These are phyloP conservation scores for Varecia variegata DNA, from an alignment of 2,797 vertebrate genomes.

Conservation along the genomic window DNA sequence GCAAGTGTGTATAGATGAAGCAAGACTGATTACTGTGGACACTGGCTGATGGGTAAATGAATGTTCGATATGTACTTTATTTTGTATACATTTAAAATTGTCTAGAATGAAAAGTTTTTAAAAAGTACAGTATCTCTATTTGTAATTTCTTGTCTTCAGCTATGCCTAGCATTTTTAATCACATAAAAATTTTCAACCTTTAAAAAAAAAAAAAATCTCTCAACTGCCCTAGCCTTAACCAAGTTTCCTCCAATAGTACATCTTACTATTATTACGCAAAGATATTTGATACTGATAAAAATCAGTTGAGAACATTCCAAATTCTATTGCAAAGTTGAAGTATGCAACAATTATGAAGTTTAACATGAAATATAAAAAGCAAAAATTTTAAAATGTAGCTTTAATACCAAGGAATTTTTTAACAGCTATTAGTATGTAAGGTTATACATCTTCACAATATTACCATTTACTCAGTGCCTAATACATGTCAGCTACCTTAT, in stretches of 20 bases:
- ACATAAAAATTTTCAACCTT: slow-evolving; percentile 11
- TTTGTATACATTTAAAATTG: slow-evolving; percentile 13
- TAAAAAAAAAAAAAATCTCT: neutral
- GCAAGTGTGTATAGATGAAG: neutral
- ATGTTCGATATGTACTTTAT: neutral
- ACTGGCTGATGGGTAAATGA: neutral
- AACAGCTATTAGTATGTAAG: neutral
- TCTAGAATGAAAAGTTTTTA: neutral
- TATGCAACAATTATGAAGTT: neutral
- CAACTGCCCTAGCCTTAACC: neutral
- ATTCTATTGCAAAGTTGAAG: neutral
- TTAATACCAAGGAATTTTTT: slow-evolving; percentile 26
- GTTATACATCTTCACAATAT: slow-evolving; percentile 25
- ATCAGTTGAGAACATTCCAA: neutral
- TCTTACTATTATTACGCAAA: slow-evolving; percentile 28
- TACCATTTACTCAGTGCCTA: neutral
- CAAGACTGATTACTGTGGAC: neutral
- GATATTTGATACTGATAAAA: slow-evolving; percentile 38
- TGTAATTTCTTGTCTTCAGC: neutral
- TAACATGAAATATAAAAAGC: slow-evolving; percentile 12
- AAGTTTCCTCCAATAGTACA: neutral
- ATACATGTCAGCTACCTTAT: slow-evolving; percentile 15
- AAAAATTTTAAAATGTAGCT: neutral
- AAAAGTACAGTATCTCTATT: neutral
- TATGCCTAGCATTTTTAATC: slow-evolving; percentile 24